phyloP scores from a whole-genome alignment of 92 coral and sea anemone genomes.

The Pocillopora meandrina region DNA sequence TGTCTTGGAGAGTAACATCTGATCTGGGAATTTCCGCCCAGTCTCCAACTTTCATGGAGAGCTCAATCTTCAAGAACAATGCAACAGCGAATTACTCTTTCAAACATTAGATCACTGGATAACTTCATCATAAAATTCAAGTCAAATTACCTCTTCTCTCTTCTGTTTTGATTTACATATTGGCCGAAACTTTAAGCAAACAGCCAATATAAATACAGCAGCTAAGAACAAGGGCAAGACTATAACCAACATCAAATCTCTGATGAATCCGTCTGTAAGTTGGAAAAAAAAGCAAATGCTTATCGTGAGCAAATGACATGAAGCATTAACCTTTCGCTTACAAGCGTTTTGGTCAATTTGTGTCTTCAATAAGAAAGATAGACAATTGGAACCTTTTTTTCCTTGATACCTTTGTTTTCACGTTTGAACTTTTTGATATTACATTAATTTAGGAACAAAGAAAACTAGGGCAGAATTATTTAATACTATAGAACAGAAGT shows the following conservation, averaged over 20 bases:
- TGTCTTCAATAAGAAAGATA: too few species aligned
- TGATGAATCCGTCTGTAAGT: conserved; percentile 13
- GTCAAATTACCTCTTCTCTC: conserved; percentile 2
- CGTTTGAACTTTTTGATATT: too few species aligned
- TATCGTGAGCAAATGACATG: too few species aligned
- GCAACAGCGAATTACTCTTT: too few species aligned
- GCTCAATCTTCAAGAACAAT: background rate
- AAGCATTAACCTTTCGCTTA: background rate
- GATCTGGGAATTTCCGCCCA: conserved; percentile 22
- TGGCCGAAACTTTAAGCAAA: conserved; percentile 15
- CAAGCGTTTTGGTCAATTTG: too few species aligned
- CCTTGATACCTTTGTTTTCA: too few species aligned
- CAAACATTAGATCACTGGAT: too few species aligned
- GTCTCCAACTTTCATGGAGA: background rate
- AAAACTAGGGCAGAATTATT: too few species aligned
- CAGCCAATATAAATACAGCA: background rate
- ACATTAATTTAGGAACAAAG: too few species aligned
- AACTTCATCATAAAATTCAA: too few species aligned
- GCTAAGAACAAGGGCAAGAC: conserved; percentile 9
- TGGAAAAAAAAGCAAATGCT: background rate
- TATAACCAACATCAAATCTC: conserved; percentile 10
- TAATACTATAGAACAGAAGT: too few species aligned
- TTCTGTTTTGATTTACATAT: background rate
- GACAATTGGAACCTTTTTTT: too few species aligned
- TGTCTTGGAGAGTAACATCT: background rate